Conservation (phyloP, 1,140 invertebrate species). For the Drosophila auraria region DNA sequence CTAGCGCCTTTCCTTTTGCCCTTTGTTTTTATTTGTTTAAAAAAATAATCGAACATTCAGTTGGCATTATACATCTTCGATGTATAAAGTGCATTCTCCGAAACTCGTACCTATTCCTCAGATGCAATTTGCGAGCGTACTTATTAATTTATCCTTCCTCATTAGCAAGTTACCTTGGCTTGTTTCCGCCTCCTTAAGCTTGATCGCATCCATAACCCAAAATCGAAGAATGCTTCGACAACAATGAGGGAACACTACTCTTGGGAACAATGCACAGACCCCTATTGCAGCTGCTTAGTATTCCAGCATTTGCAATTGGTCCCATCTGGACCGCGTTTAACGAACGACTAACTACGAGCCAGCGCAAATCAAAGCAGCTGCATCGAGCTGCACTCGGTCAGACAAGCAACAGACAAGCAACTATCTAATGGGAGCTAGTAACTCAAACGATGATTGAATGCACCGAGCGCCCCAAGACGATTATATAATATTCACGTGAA, state of each 20-base stretch:
- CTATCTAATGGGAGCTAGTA: conserved; percentile 26
- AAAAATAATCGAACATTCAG: too few species aligned
- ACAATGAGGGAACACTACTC: conserved; percentile 8
- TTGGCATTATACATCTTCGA: too few species aligned
- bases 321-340: conserved; percentile 58
- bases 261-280: conserved; percentile 11
- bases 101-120: background rate
- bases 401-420: background rate
- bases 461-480: conserved; percentile 24
- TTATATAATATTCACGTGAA: conserved; percentile 19
- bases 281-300: conserved; percentile 18
- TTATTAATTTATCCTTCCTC: background rate
- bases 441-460: conserved; percentile 41
- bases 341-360: conserved; percentile 50
- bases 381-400: conserved; percentile 22
- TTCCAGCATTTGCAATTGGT: conserved; percentile 28
- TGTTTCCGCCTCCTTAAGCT: conserved; percentile 12
- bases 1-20: too few species aligned
- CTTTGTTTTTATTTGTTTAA: too few species aligned
- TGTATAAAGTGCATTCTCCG: background rate
- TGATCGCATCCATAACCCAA: conserved; percentile 28
- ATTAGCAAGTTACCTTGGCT: conserved; percentile 39
- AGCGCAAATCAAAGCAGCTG: conserved; percentile 36
- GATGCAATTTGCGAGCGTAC: background rate
- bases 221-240: conserved; percentile 18